phyloP scores from a whole-genome alignment of 2,113 vertebrate genomes.

The Coptodon rendalli region DNA sequence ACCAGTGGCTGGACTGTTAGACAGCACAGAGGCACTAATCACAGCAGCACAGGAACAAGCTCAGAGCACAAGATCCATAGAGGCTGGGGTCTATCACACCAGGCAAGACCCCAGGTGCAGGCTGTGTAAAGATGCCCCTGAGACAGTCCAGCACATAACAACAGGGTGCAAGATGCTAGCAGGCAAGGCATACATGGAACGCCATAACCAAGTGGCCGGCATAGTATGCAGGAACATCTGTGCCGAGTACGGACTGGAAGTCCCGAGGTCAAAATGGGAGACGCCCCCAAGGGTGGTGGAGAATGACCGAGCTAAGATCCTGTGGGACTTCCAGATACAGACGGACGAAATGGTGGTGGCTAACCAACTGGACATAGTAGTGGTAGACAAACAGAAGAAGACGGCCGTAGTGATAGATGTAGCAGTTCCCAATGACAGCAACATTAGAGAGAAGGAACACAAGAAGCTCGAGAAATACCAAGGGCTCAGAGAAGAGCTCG shows the following conservation, averaged over 20 bases:
- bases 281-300: too few relatives aligned
- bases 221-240: rapidly evolving
- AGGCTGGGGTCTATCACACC: neutral
- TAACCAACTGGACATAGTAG: rapidly evolving
- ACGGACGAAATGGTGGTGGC: rapidly evolving
- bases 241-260: too few relatives aligned
- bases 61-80: neutral
- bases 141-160: rapidly evolving
- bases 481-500: too few relatives aligned
- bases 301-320: too few relatives aligned
- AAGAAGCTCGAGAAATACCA: too few relatives aligned
- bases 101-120: neutral
- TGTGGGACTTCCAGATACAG: rapidly evolving
- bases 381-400: neutral
- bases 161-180: rapidly evolving
- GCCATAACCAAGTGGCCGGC: rapidly evolving
- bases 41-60: rapidly evolving
- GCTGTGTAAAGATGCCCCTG: rapidly evolving
- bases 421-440: too few relatives aligned
- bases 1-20: rapidly evolving
- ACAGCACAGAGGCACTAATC: neutral
- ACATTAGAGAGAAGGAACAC: too few relatives aligned
- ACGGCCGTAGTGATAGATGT: rapidly evolving
- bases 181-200: rapidly evolving
- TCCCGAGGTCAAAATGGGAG: too few relatives aligned